These are phyloP conservation scores for Rhynchonycteris naso DNA, from an alignment of 2,797 vertebrate genomes.

Conservation along the genomic window DNA sequence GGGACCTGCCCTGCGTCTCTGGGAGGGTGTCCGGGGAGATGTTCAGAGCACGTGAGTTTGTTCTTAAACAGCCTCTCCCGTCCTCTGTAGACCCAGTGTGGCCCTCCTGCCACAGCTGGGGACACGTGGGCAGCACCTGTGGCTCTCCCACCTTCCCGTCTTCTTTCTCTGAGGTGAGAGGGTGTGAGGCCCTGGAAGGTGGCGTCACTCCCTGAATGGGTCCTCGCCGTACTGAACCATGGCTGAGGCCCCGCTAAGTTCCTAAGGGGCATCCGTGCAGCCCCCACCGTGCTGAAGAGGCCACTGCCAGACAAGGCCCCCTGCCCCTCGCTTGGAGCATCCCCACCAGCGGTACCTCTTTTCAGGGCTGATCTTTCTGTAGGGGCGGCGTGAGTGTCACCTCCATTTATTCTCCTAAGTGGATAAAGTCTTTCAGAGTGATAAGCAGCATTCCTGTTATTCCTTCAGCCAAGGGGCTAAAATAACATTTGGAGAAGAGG, in stretches of 20 bases:
- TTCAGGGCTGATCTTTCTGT: neutral
- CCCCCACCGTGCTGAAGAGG: neutral
- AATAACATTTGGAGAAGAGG: neutral
- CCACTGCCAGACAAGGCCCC: neutral
- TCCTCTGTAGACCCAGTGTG: neutral
- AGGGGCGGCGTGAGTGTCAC: neutral
- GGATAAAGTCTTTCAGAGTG: slow-evolving; percentile 55
- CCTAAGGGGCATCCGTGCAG: neutral
- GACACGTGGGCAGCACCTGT: accelerated
- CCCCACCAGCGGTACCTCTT: neutral
- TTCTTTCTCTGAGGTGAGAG: neutral
- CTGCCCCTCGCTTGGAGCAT: accelerated
- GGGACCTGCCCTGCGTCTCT: slow-evolving; percentile 14
- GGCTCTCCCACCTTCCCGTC: neutral
- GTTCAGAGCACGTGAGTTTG: neutral
- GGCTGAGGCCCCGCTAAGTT: neutral
- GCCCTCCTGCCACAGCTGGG: neutral
- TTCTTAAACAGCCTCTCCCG: neutral
- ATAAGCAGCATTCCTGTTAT: neutral
- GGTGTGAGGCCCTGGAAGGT: neutral
- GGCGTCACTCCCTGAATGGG: accelerated
- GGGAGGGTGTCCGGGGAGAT: neutral
- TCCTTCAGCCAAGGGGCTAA: slow-evolving; percentile 44
- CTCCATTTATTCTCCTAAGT: slow-evolving; percentile 54
- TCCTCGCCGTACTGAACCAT: accelerated